Base-by-base conservation (phyloP, 2,888 invertebrate species). In the Mimachlamys varia region DNA sequence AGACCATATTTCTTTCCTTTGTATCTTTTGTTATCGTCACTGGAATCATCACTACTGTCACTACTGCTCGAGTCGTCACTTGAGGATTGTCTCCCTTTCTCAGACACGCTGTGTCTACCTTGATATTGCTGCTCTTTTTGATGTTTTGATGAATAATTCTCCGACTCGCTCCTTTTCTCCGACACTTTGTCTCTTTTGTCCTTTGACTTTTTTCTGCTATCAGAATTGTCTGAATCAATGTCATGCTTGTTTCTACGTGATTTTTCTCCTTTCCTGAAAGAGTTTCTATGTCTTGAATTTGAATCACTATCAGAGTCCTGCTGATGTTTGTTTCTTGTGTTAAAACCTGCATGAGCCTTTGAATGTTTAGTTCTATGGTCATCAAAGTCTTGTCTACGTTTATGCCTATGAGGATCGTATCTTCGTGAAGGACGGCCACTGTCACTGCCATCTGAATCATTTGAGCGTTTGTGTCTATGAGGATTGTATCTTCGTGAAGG, bases 1-100 rank as follows among this genome's bases (percentile, higher is more conserved):
- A 93, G 89, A 12, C 93, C 93, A 89, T 93, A 93, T 55, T 91
- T 90, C 88, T 91, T 92, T 17, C 62, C 89, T 53, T 44, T 49
- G 37, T 44, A 55, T 49, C 49, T 87, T 22, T 33, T 53, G 27
- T n/a, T 50, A 17, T 91, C 89, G 0, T 88, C 90, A 89, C 88
- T 88, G 53, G 88, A 88, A 76, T 62, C 88, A 22, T 22, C 53
- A 88, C 22, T 89, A 12, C 27, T 37, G 38, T 76, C 37, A 37
- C 44, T 89, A 76, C 89, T 89, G n/a, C 38, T 10, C 22, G n/a
- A 37, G n/a, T 87, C 44, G 33, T 33, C 76, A 33, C 33, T 27
- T 12, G 76, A 76, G 3, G 55, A 17, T 19, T 89, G 55, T 7
- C 90, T 76, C 5, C 87, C 88, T 44, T 49, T 27, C 53, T 53